phyloP scores from a whole-genome alignment of 2,888 invertebrate genomes.

The Machimus rusticus region DNA sequence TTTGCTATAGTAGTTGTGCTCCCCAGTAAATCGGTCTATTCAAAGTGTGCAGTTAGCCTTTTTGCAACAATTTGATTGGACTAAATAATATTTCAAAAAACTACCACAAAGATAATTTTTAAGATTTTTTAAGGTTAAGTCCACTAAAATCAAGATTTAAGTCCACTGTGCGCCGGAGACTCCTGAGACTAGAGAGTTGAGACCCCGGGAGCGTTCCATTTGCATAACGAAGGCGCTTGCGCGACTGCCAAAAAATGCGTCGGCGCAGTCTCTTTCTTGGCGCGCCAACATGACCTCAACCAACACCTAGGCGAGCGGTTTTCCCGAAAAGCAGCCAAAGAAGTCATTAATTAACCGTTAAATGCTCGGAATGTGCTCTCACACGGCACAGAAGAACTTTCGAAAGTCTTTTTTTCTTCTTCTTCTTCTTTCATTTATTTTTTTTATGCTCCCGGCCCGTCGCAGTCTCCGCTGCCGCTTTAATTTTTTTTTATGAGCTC shows the following conservation, averaged over 20 bases:
- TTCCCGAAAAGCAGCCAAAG: conserved; percentile 14
- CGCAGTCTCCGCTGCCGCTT: background rate
- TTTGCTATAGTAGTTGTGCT: too few species aligned
- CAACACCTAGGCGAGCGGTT: conserved; percentile 8
- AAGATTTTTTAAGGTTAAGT: too few species aligned
- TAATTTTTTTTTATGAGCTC: background rate
- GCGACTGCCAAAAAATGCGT: background rate
- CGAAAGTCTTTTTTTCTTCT: background rate
- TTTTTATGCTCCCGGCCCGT: background rate
- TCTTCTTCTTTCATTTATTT: background rate
- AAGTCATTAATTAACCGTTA: conserved; percentile 37
- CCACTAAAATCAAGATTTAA: too few species aligned
- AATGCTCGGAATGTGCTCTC: conserved; percentile 34
- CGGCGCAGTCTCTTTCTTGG: background rate
- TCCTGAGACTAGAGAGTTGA: background rate
- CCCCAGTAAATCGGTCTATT: too few species aligned
- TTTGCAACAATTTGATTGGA: too few species aligned
- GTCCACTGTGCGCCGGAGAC: background rate
- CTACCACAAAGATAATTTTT: too few species aligned
- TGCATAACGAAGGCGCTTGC: conserved; percentile 15
- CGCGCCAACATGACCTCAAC: conserved; percentile 28
- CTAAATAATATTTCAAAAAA: too few species aligned
- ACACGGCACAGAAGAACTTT: conserved; percentile 24
- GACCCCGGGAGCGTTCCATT: background rate
- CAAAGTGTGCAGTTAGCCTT: too few species aligned